Conservation (phyloP, 1,140 invertebrate species). For the Triops longicaudatus region DNA sequence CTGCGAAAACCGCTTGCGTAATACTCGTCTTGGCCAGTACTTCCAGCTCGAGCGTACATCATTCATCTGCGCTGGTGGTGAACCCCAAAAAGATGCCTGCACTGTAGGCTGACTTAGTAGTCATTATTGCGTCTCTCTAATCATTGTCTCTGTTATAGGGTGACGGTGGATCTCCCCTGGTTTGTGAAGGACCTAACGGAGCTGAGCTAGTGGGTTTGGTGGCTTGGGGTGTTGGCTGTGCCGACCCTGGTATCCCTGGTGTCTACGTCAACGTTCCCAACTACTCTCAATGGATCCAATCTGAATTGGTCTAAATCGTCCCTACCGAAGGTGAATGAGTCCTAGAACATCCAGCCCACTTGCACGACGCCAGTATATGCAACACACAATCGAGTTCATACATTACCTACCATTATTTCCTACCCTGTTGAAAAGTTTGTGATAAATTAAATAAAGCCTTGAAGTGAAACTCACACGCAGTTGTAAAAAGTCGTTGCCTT, state of each 20-base stretch:
- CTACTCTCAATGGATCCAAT: constrained; percentile 52
- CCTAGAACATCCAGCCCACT: neutral
- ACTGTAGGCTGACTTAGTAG: constrained; percentile 43
- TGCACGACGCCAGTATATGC: neutral
- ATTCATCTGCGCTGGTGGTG: constrained; percentile 68
- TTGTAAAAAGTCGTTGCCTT: neutral
- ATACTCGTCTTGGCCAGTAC: constrained; percentile 53
- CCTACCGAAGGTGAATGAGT: neutral
- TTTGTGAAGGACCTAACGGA: constrained; percentile 50
- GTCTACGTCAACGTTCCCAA: constrained; percentile 58
- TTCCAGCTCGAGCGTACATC: constrained; percentile 54
- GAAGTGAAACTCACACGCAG: neutral
- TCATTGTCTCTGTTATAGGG: constrained; percentile 46
- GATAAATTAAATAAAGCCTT: neutral
- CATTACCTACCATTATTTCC: neutral
- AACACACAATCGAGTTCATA: neutral
- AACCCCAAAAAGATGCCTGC: constrained; percentile 65
- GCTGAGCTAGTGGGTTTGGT: constrained; percentile 59
- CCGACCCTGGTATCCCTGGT: constrained; percentile 50
- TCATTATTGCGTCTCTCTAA: neutral
- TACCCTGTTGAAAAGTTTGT: constrained; percentile 6
- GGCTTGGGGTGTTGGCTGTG: constrained; percentile 63
- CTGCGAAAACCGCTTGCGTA: constrained; percentile 53
- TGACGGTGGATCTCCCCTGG: constrained; percentile 64
- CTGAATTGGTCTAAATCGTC: constrained; percentile 24